A percentile compares a stretch with the other conserved stretches of the same genome.
Conservation (phyloP, 2,888 invertebrate genomes). For the Drosophila atroscutellata region DNA sequence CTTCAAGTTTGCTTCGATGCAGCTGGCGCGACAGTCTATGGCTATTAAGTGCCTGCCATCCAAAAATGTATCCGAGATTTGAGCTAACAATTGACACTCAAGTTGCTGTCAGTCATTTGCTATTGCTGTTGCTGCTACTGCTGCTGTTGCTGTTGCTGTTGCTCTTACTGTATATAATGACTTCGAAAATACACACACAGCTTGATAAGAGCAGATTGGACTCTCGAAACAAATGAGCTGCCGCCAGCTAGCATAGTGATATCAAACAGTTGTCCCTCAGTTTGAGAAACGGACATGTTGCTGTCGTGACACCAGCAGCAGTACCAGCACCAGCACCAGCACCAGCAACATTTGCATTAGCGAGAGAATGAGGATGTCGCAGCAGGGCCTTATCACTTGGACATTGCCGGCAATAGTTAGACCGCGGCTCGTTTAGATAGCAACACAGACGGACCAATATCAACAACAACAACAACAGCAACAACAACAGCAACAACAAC, state of each 20-base stretch:
- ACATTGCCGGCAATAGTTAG: constrained; percentile 26
- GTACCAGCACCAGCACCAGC: constrained; percentile 13
- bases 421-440: constrained; percentile 42
- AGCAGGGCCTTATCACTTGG: constrained; percentile 37
- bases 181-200: constrained; percentile 22
- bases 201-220: constrained; percentile 48
- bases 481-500: constrained; percentile 2
- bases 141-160: background rate
- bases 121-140: background rate
- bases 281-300: constrained; percentile 28
- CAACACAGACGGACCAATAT: constrained; percentile 21
- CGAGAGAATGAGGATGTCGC: constrained; percentile 13
- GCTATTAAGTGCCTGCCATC: constrained; percentile 56
- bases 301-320: constrained; percentile 21
- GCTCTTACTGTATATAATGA: constrained; percentile 32
- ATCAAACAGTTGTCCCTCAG: constrained; percentile 32
- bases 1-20: constrained; percentile 31
- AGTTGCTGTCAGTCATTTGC: constrained; percentile 43
- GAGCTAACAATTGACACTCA: constrained; percentile 63
- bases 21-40: constrained; percentile 36
- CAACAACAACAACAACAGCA: constrained; percentile 1
- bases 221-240: constrained; percentile 30
- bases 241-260: constrained; percentile 28
- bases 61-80: constrained; percentile 56
- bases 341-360: constrained; percentile 35